Conservation (phyloP, 2,797 vertebrate species). For the Phoxinus dragarum region DNA sequence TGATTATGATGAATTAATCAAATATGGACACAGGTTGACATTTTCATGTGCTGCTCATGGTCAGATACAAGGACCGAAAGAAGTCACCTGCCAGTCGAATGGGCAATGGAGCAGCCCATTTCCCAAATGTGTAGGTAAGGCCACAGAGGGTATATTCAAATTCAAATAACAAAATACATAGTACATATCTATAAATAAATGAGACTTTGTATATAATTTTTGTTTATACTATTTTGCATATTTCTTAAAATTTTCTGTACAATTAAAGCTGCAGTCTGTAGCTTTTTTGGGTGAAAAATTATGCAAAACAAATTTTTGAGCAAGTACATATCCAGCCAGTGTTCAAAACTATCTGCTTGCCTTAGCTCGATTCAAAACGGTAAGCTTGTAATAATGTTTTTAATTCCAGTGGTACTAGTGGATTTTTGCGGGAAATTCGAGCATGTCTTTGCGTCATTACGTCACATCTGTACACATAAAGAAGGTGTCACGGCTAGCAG, state of each 20-base stretch:
- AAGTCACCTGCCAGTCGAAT: conserved; percentile 61
- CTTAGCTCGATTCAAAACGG: too few species aligned
- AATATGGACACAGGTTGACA: conserved; percentile 55
- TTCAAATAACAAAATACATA: background rate
- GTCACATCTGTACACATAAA: too few species aligned
- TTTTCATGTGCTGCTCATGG: conserved; percentile 59
- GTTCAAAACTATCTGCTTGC: too few species aligned
- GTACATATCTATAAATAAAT: background rate
- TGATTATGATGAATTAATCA: conserved; percentile 9
- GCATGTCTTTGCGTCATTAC: too few species aligned
- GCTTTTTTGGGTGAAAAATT: too few species aligned
- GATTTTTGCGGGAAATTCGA: too few species aligned
- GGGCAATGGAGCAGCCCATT: conserved; percentile 66
- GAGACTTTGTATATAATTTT: background rate
- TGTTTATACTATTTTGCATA: background rate
- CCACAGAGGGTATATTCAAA: background rate
- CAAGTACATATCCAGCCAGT: too few species aligned
- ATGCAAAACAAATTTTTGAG: too few species aligned
- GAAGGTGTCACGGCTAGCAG: too few species aligned
- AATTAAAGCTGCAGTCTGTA: too few species aligned
- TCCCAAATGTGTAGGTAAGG: conserved; percentile 69
- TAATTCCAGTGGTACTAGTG: too few species aligned
- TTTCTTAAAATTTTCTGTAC: background rate
- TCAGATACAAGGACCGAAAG: conserved; percentile 47
- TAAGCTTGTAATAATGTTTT: too few species aligned